A percentile compares a stretch with the other conserved stretches of the same genome.
Evolutionary conservation across 2,113 vertebrate species (phyloP).

Genomic region (Salvelinus namaycush): DNA sequence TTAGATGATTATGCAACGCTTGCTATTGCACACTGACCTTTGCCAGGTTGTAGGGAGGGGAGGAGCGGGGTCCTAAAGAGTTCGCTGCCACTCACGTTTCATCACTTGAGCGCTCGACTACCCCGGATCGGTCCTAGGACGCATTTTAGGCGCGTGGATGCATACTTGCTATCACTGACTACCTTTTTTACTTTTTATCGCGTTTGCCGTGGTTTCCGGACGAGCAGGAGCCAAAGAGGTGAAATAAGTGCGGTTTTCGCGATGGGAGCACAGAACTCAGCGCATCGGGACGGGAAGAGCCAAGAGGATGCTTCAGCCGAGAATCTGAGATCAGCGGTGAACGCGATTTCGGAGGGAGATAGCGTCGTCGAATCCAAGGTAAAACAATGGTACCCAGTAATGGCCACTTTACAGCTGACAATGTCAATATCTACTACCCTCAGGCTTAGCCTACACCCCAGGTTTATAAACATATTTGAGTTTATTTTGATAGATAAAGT

Average conservation of each 20-base stretch:
- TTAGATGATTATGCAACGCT: conserved; percentile 81
- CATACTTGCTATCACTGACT: background rate
- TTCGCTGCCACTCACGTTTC: conserved; percentile 69
- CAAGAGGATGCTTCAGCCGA: conserved; percentile 66
- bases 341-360: conserved; percentile 50
- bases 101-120: conserved; percentile 70
- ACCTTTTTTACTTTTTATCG: background rate
- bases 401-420: background rate
- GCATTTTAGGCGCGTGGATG: conserved; percentile 39
- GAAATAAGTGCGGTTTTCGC: conserved; percentile 25
- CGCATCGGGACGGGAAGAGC: conserved; percentile 71
- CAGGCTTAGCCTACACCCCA: background rate
- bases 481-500: background rate
- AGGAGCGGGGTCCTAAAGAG: conserved; percentile 71
- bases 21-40: conserved; percentile 69
- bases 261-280: conserved; percentile 86
- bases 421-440: background rate
- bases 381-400: background rate
- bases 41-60: conserved; percentile 77
- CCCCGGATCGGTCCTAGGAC: conserved; percentile 54
- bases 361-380: conserved; percentile 68
- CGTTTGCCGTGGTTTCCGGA: conserved; percentile 9
- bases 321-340: conserved; percentile 65
- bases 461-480: background rate
- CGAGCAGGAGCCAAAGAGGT: conserved; percentile 11